Conservation (phyloP, 2,797 vertebrate species). For the Malacoraja senta region DNA sequence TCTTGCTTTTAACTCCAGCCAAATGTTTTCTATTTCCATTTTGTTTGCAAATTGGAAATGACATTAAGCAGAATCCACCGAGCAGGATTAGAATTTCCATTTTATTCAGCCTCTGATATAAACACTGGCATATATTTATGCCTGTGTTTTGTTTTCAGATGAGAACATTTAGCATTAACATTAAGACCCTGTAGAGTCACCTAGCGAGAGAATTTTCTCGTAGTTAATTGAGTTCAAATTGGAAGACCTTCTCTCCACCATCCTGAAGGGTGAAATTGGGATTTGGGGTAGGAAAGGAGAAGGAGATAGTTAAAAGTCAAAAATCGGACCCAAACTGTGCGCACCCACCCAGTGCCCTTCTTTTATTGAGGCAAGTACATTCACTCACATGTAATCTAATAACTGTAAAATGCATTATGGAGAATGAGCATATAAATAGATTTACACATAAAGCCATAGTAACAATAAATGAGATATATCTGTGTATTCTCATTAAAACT, state of each 20-base stretch:
- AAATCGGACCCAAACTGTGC: no score
- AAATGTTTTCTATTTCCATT: background rate
- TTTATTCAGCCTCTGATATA: background rate
- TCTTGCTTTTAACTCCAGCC: background rate
- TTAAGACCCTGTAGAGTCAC: background rate
- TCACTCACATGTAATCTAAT: background rate
- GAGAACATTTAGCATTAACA: background rate
- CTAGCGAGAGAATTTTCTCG: no score
- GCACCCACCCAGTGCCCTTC: no score
- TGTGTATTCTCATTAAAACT: background rate
- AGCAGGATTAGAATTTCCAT: background rate
- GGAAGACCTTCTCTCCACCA: no score
- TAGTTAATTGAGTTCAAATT: no score
- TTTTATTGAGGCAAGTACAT: no score
- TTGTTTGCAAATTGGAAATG: background rate
- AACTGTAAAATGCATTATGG: background rate
- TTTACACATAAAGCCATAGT: background rate
- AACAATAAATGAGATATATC: background rate
- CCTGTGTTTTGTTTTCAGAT: constrained; percentile 12
- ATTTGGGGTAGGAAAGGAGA: no score
- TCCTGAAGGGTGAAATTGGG: no score
- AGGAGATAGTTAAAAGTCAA: no score
- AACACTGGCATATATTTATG: background rate
- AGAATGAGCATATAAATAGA: background rate
- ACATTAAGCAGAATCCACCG: constrained; percentile 10